Percentiles rank a stretch among this genome's conserved stretches.
These are phyloP conservation scores for Drosophila paucipuncta DNA, from an alignment of 2,888 invertebrate species.

Conservation along the genomic window DNA sequence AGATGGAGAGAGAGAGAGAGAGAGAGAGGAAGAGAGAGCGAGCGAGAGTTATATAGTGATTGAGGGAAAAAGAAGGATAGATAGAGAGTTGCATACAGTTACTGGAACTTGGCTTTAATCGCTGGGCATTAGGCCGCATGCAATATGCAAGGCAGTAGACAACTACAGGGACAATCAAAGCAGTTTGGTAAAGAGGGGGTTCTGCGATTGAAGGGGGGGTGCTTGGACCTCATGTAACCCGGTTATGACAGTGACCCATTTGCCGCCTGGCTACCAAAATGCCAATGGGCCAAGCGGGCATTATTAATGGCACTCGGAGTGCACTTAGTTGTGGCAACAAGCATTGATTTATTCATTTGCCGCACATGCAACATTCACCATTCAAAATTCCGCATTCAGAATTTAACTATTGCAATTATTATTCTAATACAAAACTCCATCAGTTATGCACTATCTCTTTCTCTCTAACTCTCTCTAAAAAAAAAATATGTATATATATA, in stretches of 20 bases:
- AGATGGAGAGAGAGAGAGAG: neutral
- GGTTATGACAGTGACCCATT: constrained; percentile 56
- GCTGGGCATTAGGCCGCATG: constrained; percentile 59
- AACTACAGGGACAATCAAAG: neutral
- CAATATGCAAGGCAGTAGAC: constrained; percentile 47
- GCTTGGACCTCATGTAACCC: constrained; percentile 31
- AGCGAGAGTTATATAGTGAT: neutral
- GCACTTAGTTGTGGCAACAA: constrained; percentile 57
- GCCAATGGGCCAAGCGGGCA: constrained; percentile 49
- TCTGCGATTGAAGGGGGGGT: neutral
- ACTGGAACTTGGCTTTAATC: constrained; percentile 55
- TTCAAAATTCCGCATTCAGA: constrained; percentile 3
- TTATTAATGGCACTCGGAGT: constrained; percentile 61
- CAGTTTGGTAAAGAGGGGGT: neutral
- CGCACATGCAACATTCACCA: constrained; percentile 20
- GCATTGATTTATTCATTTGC: constrained; percentile 56
- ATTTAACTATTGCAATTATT: constrained; percentile 33
- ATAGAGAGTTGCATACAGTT: constrained; percentile 2
- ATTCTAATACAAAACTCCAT: constrained; percentile 13
- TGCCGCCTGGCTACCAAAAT: constrained; percentile 30
- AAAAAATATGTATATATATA: too few species aligned
- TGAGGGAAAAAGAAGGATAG: neutral
- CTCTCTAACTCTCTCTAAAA: too few species aligned
- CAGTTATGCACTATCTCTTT: neutral
- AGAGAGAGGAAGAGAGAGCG: neutral